Percentiles rank a stretch among this genome's conserved stretches.
Evolutionary conservation across 1,140 invertebrate genomes (phyloP).

Genomic region (Myzus persicae): DNA sequence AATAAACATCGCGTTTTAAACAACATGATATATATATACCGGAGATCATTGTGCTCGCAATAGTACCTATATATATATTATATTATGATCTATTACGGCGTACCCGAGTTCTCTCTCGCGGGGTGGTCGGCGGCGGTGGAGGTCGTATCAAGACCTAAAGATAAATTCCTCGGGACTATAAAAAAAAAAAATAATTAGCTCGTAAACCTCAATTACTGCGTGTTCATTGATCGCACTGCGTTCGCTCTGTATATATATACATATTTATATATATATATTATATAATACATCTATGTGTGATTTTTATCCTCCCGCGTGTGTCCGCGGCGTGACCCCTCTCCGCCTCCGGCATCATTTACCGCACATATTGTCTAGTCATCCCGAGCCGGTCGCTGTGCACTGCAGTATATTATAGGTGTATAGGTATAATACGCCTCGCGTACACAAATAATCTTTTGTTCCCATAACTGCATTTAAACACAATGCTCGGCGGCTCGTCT

Average conservation of each 20-base stretch:
- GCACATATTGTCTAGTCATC: slow-evolving; percentile 55
- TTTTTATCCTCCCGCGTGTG: slow-evolving; percentile 23
- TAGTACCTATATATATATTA: background rate
- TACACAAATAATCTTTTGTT: slow-evolving; percentile 57
- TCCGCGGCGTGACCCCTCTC: background rate
- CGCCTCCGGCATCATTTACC: slow-evolving; percentile 23
- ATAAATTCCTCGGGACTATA: slow-evolving; percentile 23
- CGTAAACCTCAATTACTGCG: slow-evolving; percentile 44
- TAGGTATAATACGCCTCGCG: background rate
- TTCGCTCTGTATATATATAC: background rate
- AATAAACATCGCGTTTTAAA: background rate
- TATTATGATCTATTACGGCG: background rate
- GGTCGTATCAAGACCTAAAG: background rate
- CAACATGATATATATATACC: background rate
- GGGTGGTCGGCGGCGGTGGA: background rate
- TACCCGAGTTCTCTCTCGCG: background rate
- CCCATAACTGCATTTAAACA: slow-evolving; percentile 58
- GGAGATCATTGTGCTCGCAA: background rate
- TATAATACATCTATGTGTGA: background rate
- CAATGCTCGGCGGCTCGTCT: slow-evolving; percentile 48
- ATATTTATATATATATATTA: background rate
- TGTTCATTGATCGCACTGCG: slow-evolving; percentile 28
- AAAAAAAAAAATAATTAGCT: slow-evolving; percentile 45
- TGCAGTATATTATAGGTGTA: background rate
- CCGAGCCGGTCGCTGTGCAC: background rate